Evolutionary conservation across 2,797 vertebrate species (phyloP), one percentile per base, ranked within the genome.

Genomic region (Diceros bicornis): DNA sequence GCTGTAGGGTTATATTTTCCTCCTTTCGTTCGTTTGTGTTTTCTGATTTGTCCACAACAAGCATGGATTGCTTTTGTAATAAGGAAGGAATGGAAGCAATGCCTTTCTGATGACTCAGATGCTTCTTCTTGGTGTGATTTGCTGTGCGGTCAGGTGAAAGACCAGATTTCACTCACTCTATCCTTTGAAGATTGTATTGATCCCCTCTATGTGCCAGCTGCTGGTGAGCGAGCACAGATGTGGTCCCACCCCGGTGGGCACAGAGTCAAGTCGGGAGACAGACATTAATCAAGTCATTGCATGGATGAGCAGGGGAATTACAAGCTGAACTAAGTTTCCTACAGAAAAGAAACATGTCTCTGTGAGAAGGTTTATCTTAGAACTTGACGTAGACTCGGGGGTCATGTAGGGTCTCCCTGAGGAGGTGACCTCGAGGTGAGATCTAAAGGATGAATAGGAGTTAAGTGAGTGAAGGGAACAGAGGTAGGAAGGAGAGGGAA

Each of bases 91-190:
- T 2, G 57, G 44, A 27, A 29, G 20, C n/a, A 29, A 59, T 37
- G 18, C 27, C 59, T 61, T 87, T 89, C 3, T 27, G 29, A 27
- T n/a, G 47, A 59, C 62, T 37, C 64, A 25, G 68, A 41, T 13
- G 34, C 3, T 25, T 20, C 3, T 25, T 20, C 75, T 18, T 32
- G 47, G 27, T 18, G 61, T 34, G 41, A 13, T 50, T 29, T 8
- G 10, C 7, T 21, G 23, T 34, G 44, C 18, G 47, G 29, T 34
- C 18, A 0, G 10, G 10, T 27, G 68, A 69, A 59, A 82, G 81
- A 37, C 7, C 4, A 3, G 23, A 16, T 37, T 50, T 44, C 3
- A 29, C 11, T 74, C 47, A 1, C 8, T n/a, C 37, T 37, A 0
- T 71, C 25, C 77, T 91, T 52, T 12, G 1, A 12, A 1, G 3